Percentiles rank a stretch among this genome's conserved stretches.
Conservation (phyloP, 2,888 invertebrate genomes). For the Synergus umbraculus region DNA sequence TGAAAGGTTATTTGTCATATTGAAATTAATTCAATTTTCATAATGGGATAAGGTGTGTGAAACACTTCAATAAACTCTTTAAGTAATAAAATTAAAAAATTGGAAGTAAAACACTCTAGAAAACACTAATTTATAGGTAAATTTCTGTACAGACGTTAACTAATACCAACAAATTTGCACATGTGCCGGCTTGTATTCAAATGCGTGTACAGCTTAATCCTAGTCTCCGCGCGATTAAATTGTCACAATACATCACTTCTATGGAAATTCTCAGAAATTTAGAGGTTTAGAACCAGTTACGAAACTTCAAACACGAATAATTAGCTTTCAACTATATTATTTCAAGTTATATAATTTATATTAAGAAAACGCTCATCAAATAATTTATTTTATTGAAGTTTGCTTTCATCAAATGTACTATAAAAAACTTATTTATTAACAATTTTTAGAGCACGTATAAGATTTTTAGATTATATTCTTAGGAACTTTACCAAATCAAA, state of each 20-base stretch:
- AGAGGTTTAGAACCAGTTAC: not conserved
- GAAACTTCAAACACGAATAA: not conserved
- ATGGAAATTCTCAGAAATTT: slow-evolving; percentile 14
- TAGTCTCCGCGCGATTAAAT: slow-evolving; percentile 5
- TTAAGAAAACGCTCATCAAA: not conserved
- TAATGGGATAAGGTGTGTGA: not conserved
- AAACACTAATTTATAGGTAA: not conserved
- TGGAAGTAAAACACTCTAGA: not conserved
- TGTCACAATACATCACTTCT: slow-evolving; percentile 33
- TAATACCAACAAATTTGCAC: not conserved
- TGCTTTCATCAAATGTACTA: slow-evolving; percentile 2
- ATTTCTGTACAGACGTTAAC: not conserved
- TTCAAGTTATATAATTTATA: not conserved
- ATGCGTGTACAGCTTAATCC: slow-evolving; percentile 3
- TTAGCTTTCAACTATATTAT: not conserved
- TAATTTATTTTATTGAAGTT: not conserved
- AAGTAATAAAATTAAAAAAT: not conserved
- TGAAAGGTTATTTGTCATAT: not conserved
- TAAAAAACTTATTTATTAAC: not conserved
- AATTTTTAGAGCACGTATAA: not conserved
- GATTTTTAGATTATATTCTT: slow-evolving; percentile 12
- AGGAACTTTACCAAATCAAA: not conserved
- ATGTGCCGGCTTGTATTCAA: not conserved
- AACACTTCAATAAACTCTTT: not conserved
- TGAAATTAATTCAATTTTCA: no score